Base-by-base conservation (phyloP, 2,888 invertebrate genomes). In the Monochamus alternatus region DNA sequence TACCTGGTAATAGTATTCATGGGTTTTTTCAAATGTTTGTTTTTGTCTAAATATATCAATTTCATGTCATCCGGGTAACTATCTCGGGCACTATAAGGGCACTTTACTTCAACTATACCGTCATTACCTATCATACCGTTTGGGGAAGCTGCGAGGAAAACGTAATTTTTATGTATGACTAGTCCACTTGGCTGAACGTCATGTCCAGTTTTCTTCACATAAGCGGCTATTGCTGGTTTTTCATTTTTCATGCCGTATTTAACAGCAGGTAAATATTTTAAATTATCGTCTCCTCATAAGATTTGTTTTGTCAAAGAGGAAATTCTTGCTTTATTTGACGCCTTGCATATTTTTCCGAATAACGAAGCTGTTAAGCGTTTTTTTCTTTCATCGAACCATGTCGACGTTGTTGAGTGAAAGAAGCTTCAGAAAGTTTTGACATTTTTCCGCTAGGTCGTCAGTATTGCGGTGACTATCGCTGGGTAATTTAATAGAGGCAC, bases 121-220 rank as follows among this genome's bases (percentile, higher is more conserved):
- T 68, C 59, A 43, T n/a, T 32, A 68, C 31, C 30, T 8, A 68
- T 31, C 31, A 68, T n/a, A 14, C 31, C 68, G 55, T 68, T n/a
- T 10, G 68, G 58, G 55, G 68, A 68, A 2, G 68, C 68, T 43
- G 68, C 52, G 7, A 68, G 55, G 51, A 67, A 67, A n/a, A 52
- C 32, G 51, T 67, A 51, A 67, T 52, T 52, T n/a, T 52, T 55
- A 52, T 67, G 55, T 3, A 67, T 32, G 30, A 67, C 8, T 38
- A 67, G 51, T n/a, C 67, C 67, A 30, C 64, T 64, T 44, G 64
- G 43, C 3, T 44, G 43, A 64, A 64, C 64, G 8, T 44, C 7
- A 22, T 64, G 43, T 43, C 43, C 44, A 2, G 64, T 64, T 64
- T 64, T 1, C 22, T 64, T 8, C 5, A 44, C n/a, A 30, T 64